A percentile compares a stretch with the other conserved stretches of the same genome.
phyloP scores from a whole-genome alignment of 2,113 vertebrate species.

The Ovis canadensis region DNA sequence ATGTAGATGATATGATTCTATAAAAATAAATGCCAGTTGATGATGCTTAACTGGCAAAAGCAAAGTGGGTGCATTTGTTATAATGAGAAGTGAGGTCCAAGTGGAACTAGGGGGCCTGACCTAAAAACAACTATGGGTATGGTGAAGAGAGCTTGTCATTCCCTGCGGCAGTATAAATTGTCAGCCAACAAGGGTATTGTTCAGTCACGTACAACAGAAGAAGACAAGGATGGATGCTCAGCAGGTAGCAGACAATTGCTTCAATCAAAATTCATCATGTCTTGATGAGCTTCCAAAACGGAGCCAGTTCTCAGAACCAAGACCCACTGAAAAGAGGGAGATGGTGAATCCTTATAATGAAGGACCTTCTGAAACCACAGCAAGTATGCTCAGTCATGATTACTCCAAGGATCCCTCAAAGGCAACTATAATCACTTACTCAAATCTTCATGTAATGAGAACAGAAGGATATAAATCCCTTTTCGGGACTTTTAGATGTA shows the following conservation, averaged over 20 bases:
- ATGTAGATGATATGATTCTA: not conserved
- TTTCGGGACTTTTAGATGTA: not conserved
- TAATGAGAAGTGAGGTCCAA: not conserved
- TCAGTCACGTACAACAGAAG: not conserved
- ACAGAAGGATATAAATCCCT: not conserved
- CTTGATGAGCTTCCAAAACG: not conserved
- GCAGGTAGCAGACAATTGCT: not conserved
- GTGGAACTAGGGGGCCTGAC: not conserved
- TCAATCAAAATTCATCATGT: not conserved
- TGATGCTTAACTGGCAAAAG: not conserved
- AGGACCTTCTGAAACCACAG: not conserved
- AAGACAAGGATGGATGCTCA: not conserved
- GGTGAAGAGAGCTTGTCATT: not conserved
- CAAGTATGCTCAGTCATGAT: not conserved
- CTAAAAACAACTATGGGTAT: not conserved
- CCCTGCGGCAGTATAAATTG: not conserved
- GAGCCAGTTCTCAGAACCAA: not conserved
- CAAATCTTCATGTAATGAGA: not conserved
- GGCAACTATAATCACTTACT: not conserved
- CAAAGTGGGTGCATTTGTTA: not conserved
- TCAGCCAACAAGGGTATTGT: not conserved
- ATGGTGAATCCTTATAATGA: not conserved
- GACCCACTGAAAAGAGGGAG: not conserved
- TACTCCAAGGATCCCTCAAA: not conserved
- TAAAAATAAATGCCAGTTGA: not conserved